Percentiles rank a stretch among this genome's conserved stretches.
These are phyloP conservation scores for Pseudomyrmex cubaensis DNA, from an alignment of 1,140 invertebrate species.

Conservation along the genomic window DNA sequence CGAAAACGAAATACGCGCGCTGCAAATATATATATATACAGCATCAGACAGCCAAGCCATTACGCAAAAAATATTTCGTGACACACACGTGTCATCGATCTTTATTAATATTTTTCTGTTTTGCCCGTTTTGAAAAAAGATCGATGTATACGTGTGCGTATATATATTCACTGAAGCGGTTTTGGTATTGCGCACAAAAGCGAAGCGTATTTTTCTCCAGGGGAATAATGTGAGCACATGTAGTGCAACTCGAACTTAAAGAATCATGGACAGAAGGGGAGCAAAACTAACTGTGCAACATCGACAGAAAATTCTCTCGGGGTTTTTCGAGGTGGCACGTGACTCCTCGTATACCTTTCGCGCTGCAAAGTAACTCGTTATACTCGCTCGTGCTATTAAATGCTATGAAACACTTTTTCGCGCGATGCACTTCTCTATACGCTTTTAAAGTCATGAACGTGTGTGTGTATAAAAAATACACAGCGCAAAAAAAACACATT, in stretches of 20 bases:
- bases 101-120: not conserved
- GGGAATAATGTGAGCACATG: slow-evolving; percentile 13
- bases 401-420: not conserved
- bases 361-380: slow-evolving; percentile 46
- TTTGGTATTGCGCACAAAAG: not conserved
- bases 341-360: slow-evolving; percentile 22
- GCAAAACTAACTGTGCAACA: slow-evolving; percentile 32
- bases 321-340: slow-evolving; percentile 30
- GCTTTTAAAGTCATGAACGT: too few species aligned
- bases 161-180: too few species aligned
- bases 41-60: not conserved
- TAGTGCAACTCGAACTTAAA: slow-evolving; percentile 1
- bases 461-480: too few species aligned
- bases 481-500: too few species aligned
- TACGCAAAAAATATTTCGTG: not conserved
- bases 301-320: slow-evolving; percentile 48
- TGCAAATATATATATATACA: not conserved
- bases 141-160: too few species aligned
- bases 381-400: slow-evolving; percentile 16
- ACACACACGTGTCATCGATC: not conserved
- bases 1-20: not conserved
- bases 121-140: too few species aligned
- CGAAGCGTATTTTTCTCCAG: slow-evolving; percentile 11
- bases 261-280: slow-evolving; percentile 21
- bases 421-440: not conserved